Base-by-base conservation (phyloP, 2,797 vertebrate genomes). In the Sitta carolinensis region DNA sequence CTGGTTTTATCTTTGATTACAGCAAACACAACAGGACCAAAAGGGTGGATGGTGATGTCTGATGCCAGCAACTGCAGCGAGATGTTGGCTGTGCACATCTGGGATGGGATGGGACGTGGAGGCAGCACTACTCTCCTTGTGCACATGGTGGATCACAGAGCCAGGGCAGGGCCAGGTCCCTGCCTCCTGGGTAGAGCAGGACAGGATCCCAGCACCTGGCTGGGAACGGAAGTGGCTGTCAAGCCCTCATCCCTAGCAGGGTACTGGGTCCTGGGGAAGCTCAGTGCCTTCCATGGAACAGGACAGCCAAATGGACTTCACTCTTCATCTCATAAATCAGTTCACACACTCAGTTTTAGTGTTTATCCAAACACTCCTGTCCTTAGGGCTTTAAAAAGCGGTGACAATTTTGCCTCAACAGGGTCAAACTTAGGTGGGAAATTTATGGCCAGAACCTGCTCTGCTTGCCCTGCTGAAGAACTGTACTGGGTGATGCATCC, bases 101-200 rank as follows among this genome's bases (percentile, higher is more conserved):
- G 51, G 54, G 38, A 69, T 81, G 22, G 84, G 84, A 61, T 51
- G 43, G 40, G 51, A 66, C 23, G 32, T 27, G 67, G 55, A 67
- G 27, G 51, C 36, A 76, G 51, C 0, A 0, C 57, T 78, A 40
- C 67, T 21, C 2, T 87, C 34, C 54, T 72, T 29, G 32, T 55
- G 42, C 5, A 2, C 0, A 0, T 3, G 11, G 26, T n/a, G 34
- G 21, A 36, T 42, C 2, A 0, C 64, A 73, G 2, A 79, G 47
- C 13, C 21, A 29, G 48, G 64, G 13, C 72, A 85, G 68, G 85
- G 34, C 43, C 5, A 7, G 5, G 43, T 69, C 22, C 14, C 43
- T 68, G 52, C 36, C 34, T 90, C 52, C 43, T 62, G 42, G 27
- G 14, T 27, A 63, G 30, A 32, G 51, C 42, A 52, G 34, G 48